phyloP scores from a whole-genome alignment of 2,888 invertebrate genomes.

The Microctonus aethiopoides region DNA sequence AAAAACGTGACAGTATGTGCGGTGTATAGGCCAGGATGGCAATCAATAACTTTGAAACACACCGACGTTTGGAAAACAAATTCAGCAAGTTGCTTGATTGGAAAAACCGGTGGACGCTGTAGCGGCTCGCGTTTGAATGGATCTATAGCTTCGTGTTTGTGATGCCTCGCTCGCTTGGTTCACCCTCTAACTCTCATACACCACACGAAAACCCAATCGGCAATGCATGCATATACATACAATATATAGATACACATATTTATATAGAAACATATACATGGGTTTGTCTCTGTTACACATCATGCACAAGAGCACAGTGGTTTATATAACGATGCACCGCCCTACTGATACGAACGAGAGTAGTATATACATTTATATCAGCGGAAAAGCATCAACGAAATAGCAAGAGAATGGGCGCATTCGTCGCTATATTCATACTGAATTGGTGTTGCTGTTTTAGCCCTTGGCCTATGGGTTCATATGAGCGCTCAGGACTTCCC shows the following conservation, averaged over 20 bases:
- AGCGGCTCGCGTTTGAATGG: slow-evolving; percentile 47
- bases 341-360: not conserved
- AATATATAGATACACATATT: no score
- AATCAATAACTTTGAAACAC: slow-evolving; percentile 59
- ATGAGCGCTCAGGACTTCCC: not conserved
- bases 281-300: not conserved
- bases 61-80: slow-evolving; percentile 53
- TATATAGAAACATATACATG: not conserved
- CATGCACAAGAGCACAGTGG: not conserved
- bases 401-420: slow-evolving; percentile 11
- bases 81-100: slow-evolving; percentile 58
- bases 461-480: not conserved
- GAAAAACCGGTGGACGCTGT: slow-evolving; percentile 47
- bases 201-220: slow-evolving; percentile 13
- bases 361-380: not conserved
- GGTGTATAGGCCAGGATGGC: slow-evolving; percentile 44
- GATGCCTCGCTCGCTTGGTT: slow-evolving; percentile 25
- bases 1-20: slow-evolving; percentile 32
- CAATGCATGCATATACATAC: no score
- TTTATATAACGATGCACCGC: not conserved
- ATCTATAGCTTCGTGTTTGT: slow-evolving; percentile 39
- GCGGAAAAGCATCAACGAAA: not conserved
- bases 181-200: slow-evolving; percentile 1
- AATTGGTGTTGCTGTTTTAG: not conserved
- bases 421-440: not conserved